Evolutionary conservation across 2,113 vertebrate genomes (phyloP).

Genomic region (Dasyurus viverrinus): DNA sequence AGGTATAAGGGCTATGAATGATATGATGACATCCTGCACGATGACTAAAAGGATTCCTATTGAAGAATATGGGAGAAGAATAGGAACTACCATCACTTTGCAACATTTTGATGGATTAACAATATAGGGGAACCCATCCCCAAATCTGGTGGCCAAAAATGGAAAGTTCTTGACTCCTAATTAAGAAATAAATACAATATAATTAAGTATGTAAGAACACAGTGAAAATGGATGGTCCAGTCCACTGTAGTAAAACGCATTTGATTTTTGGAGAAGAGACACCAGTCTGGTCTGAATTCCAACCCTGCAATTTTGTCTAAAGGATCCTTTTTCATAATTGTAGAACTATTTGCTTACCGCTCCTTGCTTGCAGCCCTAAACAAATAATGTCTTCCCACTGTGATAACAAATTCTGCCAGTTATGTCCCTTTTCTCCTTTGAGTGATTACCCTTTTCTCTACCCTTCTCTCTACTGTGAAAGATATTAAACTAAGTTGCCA

Average conservation of each 20-base stretch:
- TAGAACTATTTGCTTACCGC: not conserved
- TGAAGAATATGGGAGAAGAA: not conserved
- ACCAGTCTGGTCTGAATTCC: not conserved
- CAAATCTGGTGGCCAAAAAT: not conserved
- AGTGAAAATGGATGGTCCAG: not conserved
- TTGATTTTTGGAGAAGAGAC: no score
- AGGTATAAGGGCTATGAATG: not conserved
- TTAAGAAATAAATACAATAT: not conserved
- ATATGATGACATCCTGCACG: not conserved
- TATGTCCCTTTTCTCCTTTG: not conserved
- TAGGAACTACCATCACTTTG: not conserved
- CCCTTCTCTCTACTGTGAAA: not conserved
- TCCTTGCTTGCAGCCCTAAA: not conserved
- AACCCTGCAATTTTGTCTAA: not conserved
- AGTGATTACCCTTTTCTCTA: not conserved
- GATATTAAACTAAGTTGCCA: not conserved
- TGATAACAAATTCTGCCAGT: not conserved
- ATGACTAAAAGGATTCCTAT: not conserved
- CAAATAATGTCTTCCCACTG: not conserved
- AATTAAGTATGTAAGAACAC: not conserved
- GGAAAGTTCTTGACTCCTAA: not conserved
- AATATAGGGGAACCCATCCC: not conserved
- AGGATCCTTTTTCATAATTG: not conserved
- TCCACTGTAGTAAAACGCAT: not conserved
- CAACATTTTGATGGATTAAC: not conserved